These are phyloP conservation scores for Melangyna quadrimaculata DNA, from an alignment of 2,888 invertebrate genomes.

Conservation along the genomic window DNA sequence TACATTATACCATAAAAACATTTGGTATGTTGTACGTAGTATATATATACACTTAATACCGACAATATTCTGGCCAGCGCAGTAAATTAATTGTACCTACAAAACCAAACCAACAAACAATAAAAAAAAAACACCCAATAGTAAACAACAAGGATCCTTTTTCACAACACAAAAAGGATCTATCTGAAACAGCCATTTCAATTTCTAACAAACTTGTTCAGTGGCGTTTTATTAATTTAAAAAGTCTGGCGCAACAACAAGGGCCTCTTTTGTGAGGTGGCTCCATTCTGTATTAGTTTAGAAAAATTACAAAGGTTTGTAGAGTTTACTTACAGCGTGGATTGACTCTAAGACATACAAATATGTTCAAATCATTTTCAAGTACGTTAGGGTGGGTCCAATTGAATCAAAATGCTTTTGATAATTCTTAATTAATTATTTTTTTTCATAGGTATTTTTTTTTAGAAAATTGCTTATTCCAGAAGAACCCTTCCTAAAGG, in stretches of 20 bases:
- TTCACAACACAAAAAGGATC: constrained; percentile 51
- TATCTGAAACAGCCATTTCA: constrained; percentile 60
- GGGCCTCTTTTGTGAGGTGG: not conserved
- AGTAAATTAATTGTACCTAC: constrained; percentile 42
- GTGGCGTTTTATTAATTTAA: not conserved
- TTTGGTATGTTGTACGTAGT: not conserved
- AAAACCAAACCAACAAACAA: not conserved
- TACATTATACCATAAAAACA: not conserved
- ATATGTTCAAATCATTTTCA: too few species aligned
- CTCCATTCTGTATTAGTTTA: too few species aligned
- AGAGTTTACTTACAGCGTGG: too few species aligned
- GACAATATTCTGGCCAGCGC: not conserved
- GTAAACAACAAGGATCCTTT: constrained; percentile 8
- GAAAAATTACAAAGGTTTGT: too few species aligned
- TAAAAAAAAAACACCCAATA: not conserved
- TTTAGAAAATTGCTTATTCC: too few species aligned
- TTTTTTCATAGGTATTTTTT: too few species aligned
- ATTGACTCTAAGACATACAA: too few species aligned
- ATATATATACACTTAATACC: too few species aligned
- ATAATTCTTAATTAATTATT: too few species aligned
- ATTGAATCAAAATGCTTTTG: too few species aligned
- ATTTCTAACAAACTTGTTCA: constrained; percentile 10
- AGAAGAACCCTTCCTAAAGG: too few species aligned
- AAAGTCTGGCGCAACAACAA: not conserved
- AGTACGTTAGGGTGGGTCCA: too few species aligned